Evolutionary conservation across 1,140 invertebrate genomes (phyloP), one percentile per base, ranked within the genome.

Genomic region (Zaprionus ornatus): DNA sequence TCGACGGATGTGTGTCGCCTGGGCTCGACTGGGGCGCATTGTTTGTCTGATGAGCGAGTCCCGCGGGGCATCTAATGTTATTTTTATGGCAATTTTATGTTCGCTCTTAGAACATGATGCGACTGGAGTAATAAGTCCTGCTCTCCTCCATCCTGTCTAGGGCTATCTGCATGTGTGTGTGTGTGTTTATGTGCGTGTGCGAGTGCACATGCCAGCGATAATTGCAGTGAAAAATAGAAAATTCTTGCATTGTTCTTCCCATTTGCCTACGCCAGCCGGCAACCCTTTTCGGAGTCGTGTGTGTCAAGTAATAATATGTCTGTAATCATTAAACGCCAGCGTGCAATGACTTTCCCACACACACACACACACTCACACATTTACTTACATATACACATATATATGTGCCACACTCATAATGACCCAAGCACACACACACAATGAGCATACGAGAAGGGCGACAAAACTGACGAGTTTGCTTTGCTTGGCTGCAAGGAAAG

Each of bases 71-170:
- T 82, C 67, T 79, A 68, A 80, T 79, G 54, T 32, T 84, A 77
- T 77, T 80, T 82, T 68, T 78, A 54, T 80, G 74, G 61, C 74
- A 60, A 74, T 77, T 70, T 77, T 78, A 78, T 69, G 75, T 63
- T 29, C 35, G 37, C 69, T 57, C 40, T 55, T 52, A 42, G 9
- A 27, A 37, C 7, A 7, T 17, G 9, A 25, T 35, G 29, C 23
- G 17, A 56, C 13, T 54, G 50, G 25, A 74, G 56, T 74, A 74
- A 68, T 63, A 60, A 62, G 65, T 50, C 55, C 54, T 72, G 40
- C 27, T 25, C 19, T 6, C 17, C 10, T 10, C 45, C 17, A 19
- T 17, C n/a, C 45, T 13, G 19, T 17, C 40, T 17, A n/a, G 40
- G 17, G 37, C 40, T 17, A 2, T 52, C 37, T 5, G 7, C 59